Evolutionary conservation across 2,888 invertebrate genomes (phyloP).

Genomic region (Ormia ochracea): DNA sequence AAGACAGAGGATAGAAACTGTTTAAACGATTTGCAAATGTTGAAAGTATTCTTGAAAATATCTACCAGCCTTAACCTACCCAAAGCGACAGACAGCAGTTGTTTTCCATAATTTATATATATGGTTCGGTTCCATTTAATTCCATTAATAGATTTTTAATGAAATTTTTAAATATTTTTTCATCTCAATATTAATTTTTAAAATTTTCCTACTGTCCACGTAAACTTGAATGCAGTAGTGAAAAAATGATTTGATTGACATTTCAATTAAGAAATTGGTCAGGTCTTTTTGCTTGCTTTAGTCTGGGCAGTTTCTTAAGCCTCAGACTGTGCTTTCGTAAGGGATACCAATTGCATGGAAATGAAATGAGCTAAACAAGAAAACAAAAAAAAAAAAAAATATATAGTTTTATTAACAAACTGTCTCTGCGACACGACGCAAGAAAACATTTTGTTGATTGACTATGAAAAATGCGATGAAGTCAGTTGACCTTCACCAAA

Average conservation of each 20-base stretch:
- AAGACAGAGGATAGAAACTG: too few relatives aligned
- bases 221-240: neutral
- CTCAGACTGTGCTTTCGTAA: neutral
- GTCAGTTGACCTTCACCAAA: constrained; percentile 51
- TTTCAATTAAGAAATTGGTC: constrained; percentile 74
- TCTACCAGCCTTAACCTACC: too few relatives aligned
- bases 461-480: constrained; percentile 58
- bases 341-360: neutral
- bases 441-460: constrained; percentile 47
- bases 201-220: neutral
- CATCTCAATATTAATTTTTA: too few relatives aligned
- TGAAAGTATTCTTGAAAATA: too few relatives aligned
- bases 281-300: constrained; percentile 56
- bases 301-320: constrained; percentile 1
- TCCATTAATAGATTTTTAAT: too few relatives aligned
- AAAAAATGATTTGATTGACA: constrained; percentile 68
- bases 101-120: too few relatives aligned
- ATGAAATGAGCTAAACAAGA: neutral
- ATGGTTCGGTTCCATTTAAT: too few relatives aligned
- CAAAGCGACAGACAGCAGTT: too few relatives aligned
- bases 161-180: neutral
- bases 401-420: constrained; percentile 39
- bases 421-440: constrained; percentile 40
- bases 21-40: too few relatives aligned
- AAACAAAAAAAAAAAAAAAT: too few relatives aligned